Evolutionary conservation across 2,797 vertebrate species (phyloP), one percentile per base, ranked within the genome.

Genomic region (Schizopygopsis pylzovi): DNA sequence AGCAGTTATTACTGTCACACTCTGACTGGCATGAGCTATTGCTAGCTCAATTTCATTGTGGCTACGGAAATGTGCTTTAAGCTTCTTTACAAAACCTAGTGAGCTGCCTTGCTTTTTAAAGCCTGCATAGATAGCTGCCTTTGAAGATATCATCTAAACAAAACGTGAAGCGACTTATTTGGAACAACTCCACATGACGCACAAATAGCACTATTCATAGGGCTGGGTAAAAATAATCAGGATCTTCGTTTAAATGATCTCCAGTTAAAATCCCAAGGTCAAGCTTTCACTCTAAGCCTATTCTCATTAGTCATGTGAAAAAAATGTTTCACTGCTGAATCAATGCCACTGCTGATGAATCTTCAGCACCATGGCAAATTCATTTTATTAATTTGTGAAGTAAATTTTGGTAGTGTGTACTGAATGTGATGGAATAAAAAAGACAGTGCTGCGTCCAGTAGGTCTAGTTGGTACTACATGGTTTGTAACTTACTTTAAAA

Each of bases 1-100:
- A 83, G 56, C 71, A 67, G 49, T 72, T 52, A 82, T 82, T 82
- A 59, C 49, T 68, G 49, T 73, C 13, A 59, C 54, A 22, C 16
- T 83, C 54, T 83, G 67, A 70, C 41, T 67, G 54, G 45, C 59
- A 52, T 22, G 6, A 81, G 65, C 47, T 22, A 41, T n/a, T n/a
- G 6, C 47, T 41, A 39, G 67, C 37, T 56, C 49, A 9, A 9
- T 79, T 45, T 79, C 61, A 81, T 33, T 67, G 15, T 39, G 33
- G 52, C 33, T 61, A 15, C 7, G 33, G 16, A 67, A 67, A 67
- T 67, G 63, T 67, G 28, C 63, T 67, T 37, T 37, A 37, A 67
- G 33, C 65, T 67, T 2, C 8, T 67, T 75, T 75, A 39, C 28
- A 37, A 49, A 25, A 49, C n/a, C 71, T 8, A 49, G 22, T 49